Evolutionary conservation across 2,113 vertebrate genomes (phyloP).

Genomic region (Philantomba maxwellii): DNA sequence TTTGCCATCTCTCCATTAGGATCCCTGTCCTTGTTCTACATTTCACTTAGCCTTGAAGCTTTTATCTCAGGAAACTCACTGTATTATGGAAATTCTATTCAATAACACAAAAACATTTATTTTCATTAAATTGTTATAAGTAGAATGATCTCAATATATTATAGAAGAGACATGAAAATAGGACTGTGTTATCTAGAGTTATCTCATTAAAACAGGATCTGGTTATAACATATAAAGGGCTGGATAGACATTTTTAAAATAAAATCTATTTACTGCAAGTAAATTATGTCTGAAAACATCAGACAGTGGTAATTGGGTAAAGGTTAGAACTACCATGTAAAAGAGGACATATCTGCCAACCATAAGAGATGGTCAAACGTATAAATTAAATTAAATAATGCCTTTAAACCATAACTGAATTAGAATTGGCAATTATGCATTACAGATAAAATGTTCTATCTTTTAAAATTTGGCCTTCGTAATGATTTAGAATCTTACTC

Average conservation of each 20-base stretch:
- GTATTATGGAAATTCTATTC: slow-evolving; percentile 60
- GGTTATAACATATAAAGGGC: slow-evolving; percentile 42
- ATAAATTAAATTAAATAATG: slow-evolving; percentile 43
- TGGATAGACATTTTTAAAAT: slow-evolving; percentile 39
- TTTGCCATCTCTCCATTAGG: slow-evolving; percentile 9
- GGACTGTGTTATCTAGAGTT: slow-evolving; percentile 59
- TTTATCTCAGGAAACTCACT: slow-evolving; percentile 62
- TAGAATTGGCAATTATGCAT: slow-evolving; percentile 46
- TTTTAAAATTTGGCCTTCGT: slow-evolving; percentile 19
- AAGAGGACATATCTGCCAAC: background rate
- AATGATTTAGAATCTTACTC: background rate
- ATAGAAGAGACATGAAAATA: slow-evolving; percentile 65
- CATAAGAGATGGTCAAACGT: slow-evolving; percentile 2
- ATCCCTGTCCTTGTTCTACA: background rate
- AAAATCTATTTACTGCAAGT: slow-evolving; percentile 63
- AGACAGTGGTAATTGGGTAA: slow-evolving; percentile 43
- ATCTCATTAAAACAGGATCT: slow-evolving; percentile 63
- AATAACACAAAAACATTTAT: slow-evolving; percentile 61
- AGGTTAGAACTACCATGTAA: background rate
- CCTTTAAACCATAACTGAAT: slow-evolving; percentile 18
- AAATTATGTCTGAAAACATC: slow-evolving; percentile 63
- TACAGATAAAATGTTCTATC: background rate
- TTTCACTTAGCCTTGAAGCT: slow-evolving; percentile 53
- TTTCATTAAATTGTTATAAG: slow-evolving; percentile 67
- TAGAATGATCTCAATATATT: slow-evolving; percentile 55